Evolutionary conservation across 2,113 vertebrate genomes (phyloP).

Genomic region (Stercorarius parasiticus): DNA sequence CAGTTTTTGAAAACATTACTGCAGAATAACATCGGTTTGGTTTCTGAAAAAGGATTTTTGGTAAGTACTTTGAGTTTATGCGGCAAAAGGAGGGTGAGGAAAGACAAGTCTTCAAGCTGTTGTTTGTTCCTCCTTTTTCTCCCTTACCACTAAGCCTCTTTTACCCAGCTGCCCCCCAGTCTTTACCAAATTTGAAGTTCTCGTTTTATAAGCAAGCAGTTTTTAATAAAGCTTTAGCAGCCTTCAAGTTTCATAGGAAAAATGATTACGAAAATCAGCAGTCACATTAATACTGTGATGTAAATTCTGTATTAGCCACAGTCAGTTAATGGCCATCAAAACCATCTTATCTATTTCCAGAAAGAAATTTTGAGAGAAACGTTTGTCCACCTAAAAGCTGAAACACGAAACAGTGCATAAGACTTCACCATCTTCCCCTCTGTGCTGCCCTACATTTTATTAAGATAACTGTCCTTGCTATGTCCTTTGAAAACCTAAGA

Average conservation of each 20-base stretch:
- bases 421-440: background rate
- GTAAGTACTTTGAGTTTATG: background rate
- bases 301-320: background rate
- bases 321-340: background rate
- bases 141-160: background rate
- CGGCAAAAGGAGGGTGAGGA: background rate
- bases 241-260: background rate
- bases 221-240: background rate
- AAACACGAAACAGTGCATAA: background rate
- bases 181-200: background rate
- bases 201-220: background rate
- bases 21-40: background rate
- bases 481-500: background rate
- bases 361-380: background rate
- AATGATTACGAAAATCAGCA: background rate
- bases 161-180: background rate
- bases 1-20: background rate
- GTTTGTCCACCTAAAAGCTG: background rate
- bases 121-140: background rate
- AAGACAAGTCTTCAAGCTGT: background rate
- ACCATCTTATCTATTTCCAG: background rate
- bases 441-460: background rate
- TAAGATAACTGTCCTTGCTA: background rate
- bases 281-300: background rate
- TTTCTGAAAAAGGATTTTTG: slow-evolving; percentile 29